Conservation (phyloP, 1,140 invertebrate genomes). For the Drosophila kanapiae region DNA sequence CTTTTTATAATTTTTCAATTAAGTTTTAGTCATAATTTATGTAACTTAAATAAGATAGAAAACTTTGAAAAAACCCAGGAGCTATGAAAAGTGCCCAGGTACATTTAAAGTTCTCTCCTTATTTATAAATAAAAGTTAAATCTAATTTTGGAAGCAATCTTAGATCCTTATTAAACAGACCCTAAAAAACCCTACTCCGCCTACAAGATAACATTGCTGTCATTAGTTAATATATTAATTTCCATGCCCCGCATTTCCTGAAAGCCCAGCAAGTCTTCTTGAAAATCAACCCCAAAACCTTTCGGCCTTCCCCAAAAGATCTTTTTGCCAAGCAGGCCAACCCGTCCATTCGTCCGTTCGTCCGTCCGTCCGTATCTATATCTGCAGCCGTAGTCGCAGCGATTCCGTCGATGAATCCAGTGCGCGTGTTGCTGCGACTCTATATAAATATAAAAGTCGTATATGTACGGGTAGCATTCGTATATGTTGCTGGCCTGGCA, state of each 20-base stretch:
- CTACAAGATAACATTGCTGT: too few relatives aligned
- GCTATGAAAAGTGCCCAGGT: too few relatives aligned
- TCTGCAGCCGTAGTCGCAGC: slow-evolving; percentile 23
- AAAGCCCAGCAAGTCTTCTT: background rate
- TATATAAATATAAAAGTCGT: slow-evolving; percentile 46
- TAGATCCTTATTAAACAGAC: background rate
- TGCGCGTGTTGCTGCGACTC: slow-evolving; percentile 73
- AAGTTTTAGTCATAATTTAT: too few relatives aligned
- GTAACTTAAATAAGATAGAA: too few relatives aligned
- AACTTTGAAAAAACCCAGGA: too few relatives aligned
- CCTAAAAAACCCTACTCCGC: background rate
- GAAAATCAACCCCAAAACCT: slow-evolving; percentile 3
- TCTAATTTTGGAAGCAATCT: background rate
- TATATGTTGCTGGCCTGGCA: slow-evolving; percentile 37
- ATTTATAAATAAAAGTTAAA: background rate
- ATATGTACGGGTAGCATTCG: slow-evolving; percentile 15
- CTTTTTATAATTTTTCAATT: too few relatives aligned
- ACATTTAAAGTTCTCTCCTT: background rate
- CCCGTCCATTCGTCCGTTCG: slow-evolving; percentile 10
- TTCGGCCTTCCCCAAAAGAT: background rate
- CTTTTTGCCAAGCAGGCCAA: background rate
- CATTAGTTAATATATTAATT: background rate
- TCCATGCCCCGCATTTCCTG: background rate
- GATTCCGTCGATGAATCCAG: slow-evolving; percentile 63
- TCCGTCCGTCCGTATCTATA: slow-evolving; percentile 38